Conservation (phyloP, 2,888 invertebrate species). For the Lagria hirta region DNA sequence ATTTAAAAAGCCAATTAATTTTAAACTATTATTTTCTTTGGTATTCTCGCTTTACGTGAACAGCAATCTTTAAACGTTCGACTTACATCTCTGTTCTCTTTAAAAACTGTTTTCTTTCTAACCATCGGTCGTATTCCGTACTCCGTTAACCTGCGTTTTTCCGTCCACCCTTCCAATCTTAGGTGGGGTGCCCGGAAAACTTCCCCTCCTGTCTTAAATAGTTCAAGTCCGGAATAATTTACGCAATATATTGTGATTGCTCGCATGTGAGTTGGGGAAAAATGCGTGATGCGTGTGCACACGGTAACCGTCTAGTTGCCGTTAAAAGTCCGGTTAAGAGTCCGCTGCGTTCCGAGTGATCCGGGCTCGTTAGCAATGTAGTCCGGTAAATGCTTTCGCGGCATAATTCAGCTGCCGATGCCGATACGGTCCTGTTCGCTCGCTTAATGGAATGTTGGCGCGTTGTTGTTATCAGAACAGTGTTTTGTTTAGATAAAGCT, state of each 20-base stretch:
- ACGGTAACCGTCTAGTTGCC: conserved; percentile 11
- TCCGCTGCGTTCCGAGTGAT: conserved; percentile 22
- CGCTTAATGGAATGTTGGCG: conserved; percentile 33
- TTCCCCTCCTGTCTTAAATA: conserved; percentile 29
- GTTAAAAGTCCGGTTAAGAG: conserved; percentile 26
- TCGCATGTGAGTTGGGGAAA: conserved; percentile 25
- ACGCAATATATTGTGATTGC: conserved; percentile 31
- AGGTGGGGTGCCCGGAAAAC: conserved; percentile 2
- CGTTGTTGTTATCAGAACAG: conserved; percentile 31
- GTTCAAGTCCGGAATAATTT: conserved; percentile 29
- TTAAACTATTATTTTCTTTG: too few species aligned
- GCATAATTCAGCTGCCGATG: conserved; percentile 32
- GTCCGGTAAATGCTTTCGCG: conserved; percentile 23
- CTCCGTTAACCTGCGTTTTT: background rate
- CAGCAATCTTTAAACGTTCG: too few species aligned
- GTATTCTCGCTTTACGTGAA: too few species aligned
- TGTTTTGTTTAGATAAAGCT: conserved; percentile 27
- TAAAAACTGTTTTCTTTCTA: too few species aligned
- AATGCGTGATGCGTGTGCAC: conserved; percentile 22
- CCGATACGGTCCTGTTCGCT: conserved; percentile 17
- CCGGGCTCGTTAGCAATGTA: conserved; percentile 24
- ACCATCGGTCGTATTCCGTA: too few species aligned
- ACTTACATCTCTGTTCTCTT: too few species aligned
- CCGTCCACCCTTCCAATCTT: conserved; percentile 9
- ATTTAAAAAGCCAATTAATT: too few species aligned